Conservation (phyloP, 23 tunicate species). For the Trididemnum nubilum region DNA sequence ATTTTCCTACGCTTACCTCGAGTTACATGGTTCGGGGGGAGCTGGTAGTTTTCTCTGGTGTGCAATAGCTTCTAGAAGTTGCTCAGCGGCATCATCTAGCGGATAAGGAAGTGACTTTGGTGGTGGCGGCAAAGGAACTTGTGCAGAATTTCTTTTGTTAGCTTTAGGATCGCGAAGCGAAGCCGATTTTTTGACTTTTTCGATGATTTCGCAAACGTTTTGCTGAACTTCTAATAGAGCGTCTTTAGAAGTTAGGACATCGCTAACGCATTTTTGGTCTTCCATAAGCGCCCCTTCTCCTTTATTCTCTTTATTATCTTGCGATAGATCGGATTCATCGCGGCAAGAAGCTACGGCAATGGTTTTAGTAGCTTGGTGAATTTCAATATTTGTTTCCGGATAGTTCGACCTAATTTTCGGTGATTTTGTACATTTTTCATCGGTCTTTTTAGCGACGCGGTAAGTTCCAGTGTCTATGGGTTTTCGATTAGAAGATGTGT, state of each 20-base stretch:
- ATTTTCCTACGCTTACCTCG: no score
- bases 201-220: conserved; percentile 30
- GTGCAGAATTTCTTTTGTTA: background rate
- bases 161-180: conserved; percentile 7
- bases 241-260: background rate
- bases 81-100: conserved; percentile 45
- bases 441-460: conserved; percentile 36
- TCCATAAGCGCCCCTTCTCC: background rate
- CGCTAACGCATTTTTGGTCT: background rate
- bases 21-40: no score
- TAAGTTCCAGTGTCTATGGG: conserved; percentile 63
- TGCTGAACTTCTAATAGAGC: background rate
- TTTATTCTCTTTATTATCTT: background rate
- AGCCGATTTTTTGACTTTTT: conserved; percentile 42
- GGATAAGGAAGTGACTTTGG: conserved; percentile 39
- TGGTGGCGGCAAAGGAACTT: conserved; percentile 19
- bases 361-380: background rate
- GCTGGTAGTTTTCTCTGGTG: conserved; percentile 5
- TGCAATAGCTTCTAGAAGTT: conserved; percentile 15
- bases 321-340: background rate
- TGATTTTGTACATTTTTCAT: background rate
- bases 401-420: background rate
- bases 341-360: background rate
- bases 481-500: background rate
- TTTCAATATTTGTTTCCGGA: background rate